A percentile compares a stretch with the other conserved stretches of the same genome.
Conservation (phyloP, 2,888 invertebrate genomes). For the Philereme vetulata region DNA sequence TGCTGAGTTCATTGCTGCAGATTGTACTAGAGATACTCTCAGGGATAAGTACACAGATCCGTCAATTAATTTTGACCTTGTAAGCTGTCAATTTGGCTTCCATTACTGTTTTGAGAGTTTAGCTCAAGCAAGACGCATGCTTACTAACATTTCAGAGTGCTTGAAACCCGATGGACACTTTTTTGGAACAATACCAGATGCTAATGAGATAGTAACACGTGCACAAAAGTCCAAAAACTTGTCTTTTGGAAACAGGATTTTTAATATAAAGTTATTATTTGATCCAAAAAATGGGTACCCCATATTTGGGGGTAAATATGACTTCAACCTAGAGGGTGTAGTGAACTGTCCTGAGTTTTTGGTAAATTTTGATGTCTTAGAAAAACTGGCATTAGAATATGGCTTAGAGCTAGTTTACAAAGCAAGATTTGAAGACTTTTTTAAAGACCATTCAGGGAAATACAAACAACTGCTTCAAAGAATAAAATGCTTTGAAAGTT, state of each 20-base stretch:
- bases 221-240: slow-evolving; percentile 82
- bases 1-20: slow-evolving; percentile 96
- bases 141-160: slow-evolving; percentile 95
- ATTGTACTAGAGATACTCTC: slow-evolving; percentile 94
- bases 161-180: slow-evolving; percentile 96
- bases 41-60: slow-evolving; percentile 90
- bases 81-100: slow-evolving; percentile 99
- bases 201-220: slow-evolving; percentile 93
- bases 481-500: slow-evolving; percentile 92
- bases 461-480: slow-evolving; percentile 85
- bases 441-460: slow-evolving; percentile 81
- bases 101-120: slow-evolving; percentile 98
- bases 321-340: slow-evolving; percentile 97
- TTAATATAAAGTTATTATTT: slow-evolving; percentile 88
- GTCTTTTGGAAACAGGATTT: slow-evolving; percentile 91
- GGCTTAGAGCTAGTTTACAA: slow-evolving; percentile 87
- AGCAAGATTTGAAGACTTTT: slow-evolving; percentile 92
- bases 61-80: slow-evolving; percentile 92
- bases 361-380: slow-evolving; percentile 94
- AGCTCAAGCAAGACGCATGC: slow-evolving; percentile 94
- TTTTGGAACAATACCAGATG: slow-evolving; percentile 98
- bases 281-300: slow-evolving; percentile 87
- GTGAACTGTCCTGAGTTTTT: slow-evolving; percentile 99
- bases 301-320: slow-evolving; percentile 97
- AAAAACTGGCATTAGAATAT: slow-evolving; percentile 88